These are phyloP conservation scores for Calephelis virginiensis DNA, from an alignment of 1,140 invertebrate genomes.

Conservation along the genomic window DNA sequence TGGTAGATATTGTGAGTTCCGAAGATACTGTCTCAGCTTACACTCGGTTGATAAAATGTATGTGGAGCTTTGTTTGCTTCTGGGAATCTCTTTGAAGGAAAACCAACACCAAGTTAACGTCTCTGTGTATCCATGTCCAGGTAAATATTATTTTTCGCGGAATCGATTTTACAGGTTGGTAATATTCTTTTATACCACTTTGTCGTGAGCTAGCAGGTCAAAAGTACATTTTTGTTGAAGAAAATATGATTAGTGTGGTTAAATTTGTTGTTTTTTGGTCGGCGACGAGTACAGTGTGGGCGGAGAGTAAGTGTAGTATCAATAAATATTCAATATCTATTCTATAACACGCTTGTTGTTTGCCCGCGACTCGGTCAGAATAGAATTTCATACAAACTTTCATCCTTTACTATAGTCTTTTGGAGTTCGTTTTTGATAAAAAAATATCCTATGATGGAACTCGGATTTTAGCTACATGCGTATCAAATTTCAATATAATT, in stretches of 20 bases:
- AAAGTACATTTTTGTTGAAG: not conserved
- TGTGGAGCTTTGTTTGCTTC: constrained; percentile 37
- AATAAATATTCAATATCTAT: too few species aligned
- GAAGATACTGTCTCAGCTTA: not conserved
- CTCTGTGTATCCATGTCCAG: constrained; percentile 28
- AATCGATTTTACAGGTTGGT: constrained; percentile 12
- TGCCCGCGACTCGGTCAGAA: too few species aligned
- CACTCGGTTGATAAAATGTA: constrained; percentile 25
- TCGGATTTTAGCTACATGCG: too few species aligned
- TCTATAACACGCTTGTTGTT: too few species aligned
- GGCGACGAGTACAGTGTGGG: not conserved
- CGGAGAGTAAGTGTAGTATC: not conserved
- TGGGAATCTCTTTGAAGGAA: constrained; percentile 39
- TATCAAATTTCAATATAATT: too few species aligned
- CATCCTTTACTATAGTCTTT: too few species aligned
- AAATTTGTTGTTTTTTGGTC: not conserved
- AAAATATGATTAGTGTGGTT: not conserved
- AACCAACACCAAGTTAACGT: constrained; percentile 33
- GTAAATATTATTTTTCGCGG: constrained; percentile 40
- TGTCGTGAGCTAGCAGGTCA: not conserved
- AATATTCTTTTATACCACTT: constrained; percentile 1
- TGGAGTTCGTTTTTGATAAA: too few species aligned
- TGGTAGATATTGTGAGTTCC: too few species aligned
- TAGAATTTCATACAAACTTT: too few species aligned
- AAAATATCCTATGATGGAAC: too few species aligned